phyloP scores from a whole-genome alignment of 2,797 vertebrate species.

The Diceros bicornis region DNA sequence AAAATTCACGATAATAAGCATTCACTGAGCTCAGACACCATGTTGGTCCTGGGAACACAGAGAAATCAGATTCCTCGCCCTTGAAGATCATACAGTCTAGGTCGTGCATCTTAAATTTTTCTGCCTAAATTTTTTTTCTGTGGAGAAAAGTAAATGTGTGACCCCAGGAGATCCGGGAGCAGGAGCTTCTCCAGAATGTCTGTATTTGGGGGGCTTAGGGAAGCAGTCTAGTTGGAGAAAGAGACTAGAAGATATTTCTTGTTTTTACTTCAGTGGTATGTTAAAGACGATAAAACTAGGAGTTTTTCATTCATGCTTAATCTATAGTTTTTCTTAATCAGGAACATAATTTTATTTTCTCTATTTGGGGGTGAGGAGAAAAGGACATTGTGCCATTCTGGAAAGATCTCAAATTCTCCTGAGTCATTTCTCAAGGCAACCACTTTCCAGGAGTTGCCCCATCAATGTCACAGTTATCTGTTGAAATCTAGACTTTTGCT shows the following conservation, averaged over 20 bases:
- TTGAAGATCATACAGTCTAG: not conserved
- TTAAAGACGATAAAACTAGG: not conserved
- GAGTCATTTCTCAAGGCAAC: accelerated
- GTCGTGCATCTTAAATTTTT: not conserved
- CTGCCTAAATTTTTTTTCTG: not conserved
- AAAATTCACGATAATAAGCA: not conserved
- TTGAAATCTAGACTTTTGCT: not conserved
- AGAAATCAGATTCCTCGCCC: not conserved
- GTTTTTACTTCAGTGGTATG: not conserved
- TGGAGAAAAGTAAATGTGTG: not conserved
- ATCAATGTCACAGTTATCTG: accelerated
- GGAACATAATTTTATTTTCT: not conserved
- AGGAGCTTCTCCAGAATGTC: not conserved
- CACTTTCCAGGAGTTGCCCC: not conserved
- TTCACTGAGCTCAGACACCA: not conserved
- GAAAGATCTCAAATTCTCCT: not conserved
- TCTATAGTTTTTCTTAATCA: not conserved
- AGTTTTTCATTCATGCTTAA: not conserved
- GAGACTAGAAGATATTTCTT: not conserved
- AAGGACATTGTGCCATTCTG: not conserved
- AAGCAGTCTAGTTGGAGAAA: not conserved
- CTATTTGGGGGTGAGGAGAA: not conserved
- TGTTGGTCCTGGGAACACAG: not conserved
- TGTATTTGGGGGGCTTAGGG: not conserved
- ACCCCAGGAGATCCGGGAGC: not conserved